Percentiles rank a stretch among this genome's conserved stretches.
phyloP scores from a whole-genome alignment of 2,888 invertebrate species.

The Theretra japonica region DNA sequence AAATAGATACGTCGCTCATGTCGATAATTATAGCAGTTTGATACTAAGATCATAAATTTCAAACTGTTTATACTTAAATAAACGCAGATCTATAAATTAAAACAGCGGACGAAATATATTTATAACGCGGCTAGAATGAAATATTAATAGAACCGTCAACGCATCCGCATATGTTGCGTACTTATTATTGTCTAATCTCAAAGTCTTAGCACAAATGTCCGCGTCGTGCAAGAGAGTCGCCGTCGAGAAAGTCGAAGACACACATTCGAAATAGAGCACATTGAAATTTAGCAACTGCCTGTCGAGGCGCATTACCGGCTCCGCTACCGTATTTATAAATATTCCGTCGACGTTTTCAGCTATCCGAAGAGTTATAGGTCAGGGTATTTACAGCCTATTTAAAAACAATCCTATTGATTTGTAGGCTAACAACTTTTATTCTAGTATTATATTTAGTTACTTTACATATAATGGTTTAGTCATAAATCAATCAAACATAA shows the following conservation, averaged over 20 bases:
- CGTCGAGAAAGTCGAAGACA: conserved; percentile 68
- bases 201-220: conserved; percentile 48
- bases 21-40: too few relatives aligned
- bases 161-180: conserved; percentile 32
- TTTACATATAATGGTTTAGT: too few relatives aligned
- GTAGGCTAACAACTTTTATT: background rate
- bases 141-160: conserved; percentile 1
- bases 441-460: background rate
- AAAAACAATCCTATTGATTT: conserved; percentile 51
- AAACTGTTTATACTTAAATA: too few relatives aligned
- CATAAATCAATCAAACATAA: too few relatives aligned
- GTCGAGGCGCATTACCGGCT: conserved; percentile 74
- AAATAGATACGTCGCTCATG: too few relatives aligned
- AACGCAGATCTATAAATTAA: background rate
- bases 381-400: conserved; percentile 66
- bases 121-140: conserved; percentile 9
- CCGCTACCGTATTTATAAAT: conserved; percentile 79
- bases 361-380: conserved; percentile 37
- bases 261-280: conserved; percentile 77
- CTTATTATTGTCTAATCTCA: conserved; percentile 39
- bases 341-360: conserved; percentile 71
- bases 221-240: conserved; percentile 50
- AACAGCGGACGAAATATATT: background rate
- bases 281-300: conserved; percentile 84
- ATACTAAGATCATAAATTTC: too few relatives aligned